Conservation (phyloP, 2,888 invertebrate species). For the Drosophila formosana region DNA sequence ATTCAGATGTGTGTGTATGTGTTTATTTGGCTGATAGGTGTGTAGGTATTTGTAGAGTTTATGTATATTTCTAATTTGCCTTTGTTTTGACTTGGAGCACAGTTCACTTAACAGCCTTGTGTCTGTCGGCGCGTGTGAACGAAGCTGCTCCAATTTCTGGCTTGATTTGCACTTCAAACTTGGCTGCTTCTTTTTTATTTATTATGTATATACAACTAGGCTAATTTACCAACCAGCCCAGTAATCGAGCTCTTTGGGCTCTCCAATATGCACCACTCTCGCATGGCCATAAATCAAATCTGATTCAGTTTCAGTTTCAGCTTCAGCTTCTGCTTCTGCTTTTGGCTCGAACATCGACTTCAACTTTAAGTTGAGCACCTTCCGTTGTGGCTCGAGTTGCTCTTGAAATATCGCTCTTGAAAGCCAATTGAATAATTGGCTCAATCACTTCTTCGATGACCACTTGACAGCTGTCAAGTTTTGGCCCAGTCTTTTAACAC, state of each 20-base stretch:
- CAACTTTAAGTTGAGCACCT: constrained; percentile 40
- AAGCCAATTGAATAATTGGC: constrained; percentile 56
- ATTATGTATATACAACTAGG: constrained; percentile 45
- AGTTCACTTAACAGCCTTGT: constrained; percentile 61
- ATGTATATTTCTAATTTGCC: constrained; percentile 64
- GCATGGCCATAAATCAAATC: constrained; percentile 52
- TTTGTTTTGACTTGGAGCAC: constrained; percentile 54
- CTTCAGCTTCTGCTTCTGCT: constrained; percentile 28
- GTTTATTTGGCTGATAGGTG: constrained; percentile 18
- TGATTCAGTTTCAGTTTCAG: constrained; percentile 33
- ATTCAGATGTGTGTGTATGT: neutral
- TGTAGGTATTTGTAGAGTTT: constrained; percentile 19
- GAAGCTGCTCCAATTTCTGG: constrained; percentile 64
- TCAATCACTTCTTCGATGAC: constrained; percentile 37
- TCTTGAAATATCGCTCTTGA: constrained; percentile 36
- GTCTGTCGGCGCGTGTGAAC: constrained; percentile 68
- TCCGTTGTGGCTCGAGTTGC: constrained; percentile 52
- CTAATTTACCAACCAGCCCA: constrained; percentile 64
- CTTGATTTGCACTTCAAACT: constrained; percentile 51
- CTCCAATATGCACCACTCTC: constrained; percentile 6
- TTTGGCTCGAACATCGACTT: neutral
- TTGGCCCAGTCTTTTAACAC: constrained; percentile 1
- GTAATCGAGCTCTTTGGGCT: constrained; percentile 23
- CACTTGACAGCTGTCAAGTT: constrained; percentile 35
- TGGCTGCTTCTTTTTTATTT: constrained; percentile 23